Conservation (phyloP, 2,797 vertebrate species). For the Margarornis squamiger region DNA sequence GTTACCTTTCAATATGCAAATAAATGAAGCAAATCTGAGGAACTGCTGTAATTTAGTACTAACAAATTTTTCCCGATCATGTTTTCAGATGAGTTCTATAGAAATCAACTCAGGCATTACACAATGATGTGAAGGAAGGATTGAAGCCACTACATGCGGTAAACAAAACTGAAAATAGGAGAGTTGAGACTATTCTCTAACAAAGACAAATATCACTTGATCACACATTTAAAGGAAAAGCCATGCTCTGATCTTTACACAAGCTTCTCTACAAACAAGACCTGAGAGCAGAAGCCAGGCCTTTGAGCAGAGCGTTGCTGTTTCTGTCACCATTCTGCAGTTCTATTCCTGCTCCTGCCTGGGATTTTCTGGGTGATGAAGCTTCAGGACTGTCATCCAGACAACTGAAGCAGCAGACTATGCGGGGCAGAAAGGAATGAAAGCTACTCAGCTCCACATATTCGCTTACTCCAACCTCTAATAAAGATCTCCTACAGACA, state of each 20-base stretch:
- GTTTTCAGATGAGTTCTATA: neutral
- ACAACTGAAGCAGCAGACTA: neutral
- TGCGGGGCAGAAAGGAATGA: neutral
- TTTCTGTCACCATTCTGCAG: neutral
- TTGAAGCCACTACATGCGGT: fast-evolving
- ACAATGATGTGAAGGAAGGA: neutral
- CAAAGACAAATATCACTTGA: neutral
- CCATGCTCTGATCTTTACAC: neutral
- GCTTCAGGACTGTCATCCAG: neutral
- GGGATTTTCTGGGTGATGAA: neutral
- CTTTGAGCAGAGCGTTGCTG: neutral
- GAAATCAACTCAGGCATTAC: neutral
- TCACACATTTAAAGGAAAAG: neutral
- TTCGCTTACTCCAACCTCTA: neutral
- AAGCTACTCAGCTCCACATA: neutral
- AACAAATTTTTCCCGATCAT: fast-evolving
- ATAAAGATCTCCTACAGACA: neutral
- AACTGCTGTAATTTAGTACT: neutral
- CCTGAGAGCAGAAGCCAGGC: neutral
- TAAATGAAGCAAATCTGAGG: neutral
- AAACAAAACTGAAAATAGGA: neutral
- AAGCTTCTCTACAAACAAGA: neutral
- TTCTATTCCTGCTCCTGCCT: neutral
- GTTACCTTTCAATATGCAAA: neutral
- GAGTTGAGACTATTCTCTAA: neutral